Evolutionary conservation across 2,888 invertebrate genomes (phyloP).

Genomic region (Sminthurides aquaticus): DNA sequence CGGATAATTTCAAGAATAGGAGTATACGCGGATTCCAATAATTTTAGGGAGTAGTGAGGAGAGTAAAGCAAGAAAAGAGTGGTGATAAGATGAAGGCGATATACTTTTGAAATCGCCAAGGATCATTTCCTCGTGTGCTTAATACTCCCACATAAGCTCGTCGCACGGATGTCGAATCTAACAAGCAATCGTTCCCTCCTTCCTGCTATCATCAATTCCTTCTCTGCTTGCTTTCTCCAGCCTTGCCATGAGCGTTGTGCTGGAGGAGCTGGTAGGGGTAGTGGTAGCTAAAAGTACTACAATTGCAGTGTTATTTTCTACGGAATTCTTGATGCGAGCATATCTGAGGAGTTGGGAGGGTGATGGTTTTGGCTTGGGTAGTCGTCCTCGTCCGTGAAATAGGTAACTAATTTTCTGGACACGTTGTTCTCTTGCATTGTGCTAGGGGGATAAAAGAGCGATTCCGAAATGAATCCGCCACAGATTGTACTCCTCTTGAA

Average conservation of each 20-base stretch:
- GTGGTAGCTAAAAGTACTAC: too few relatives aligned
- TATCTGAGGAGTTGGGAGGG: too few relatives aligned
- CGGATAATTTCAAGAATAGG: not conserved
- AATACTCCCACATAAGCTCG: too few relatives aligned
- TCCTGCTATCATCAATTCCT: too few relatives aligned
- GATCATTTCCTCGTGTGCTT: not conserved
- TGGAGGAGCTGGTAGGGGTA: too few relatives aligned
- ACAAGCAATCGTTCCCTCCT: too few relatives aligned
- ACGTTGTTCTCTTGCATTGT: not conserved
- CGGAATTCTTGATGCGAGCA: too few relatives aligned
- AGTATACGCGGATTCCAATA: not conserved
- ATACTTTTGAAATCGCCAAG: not conserved
- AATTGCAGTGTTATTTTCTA: too few relatives aligned
- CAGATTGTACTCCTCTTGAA: not conserved
- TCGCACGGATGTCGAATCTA: too few relatives aligned
- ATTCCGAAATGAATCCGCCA: not conserved
- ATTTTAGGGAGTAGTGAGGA: not conserved
- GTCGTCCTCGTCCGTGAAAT: not conserved
- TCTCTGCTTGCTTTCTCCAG: too few relatives aligned
- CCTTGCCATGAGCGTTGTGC: too few relatives aligned
- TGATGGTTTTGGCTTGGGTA: too few relatives aligned
- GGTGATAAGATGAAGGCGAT: not conserved
- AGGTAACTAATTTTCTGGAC: not conserved
- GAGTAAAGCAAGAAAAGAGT: not conserved
- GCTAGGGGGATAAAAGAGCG: not conserved